A percentile compares a stretch with the other conserved stretches of the same genome.
These are phyloP conservation scores for Dendropsophus ebraccatus DNA, from an alignment of 2,113 vertebrate genomes.

Conservation along the genomic window DNA sequence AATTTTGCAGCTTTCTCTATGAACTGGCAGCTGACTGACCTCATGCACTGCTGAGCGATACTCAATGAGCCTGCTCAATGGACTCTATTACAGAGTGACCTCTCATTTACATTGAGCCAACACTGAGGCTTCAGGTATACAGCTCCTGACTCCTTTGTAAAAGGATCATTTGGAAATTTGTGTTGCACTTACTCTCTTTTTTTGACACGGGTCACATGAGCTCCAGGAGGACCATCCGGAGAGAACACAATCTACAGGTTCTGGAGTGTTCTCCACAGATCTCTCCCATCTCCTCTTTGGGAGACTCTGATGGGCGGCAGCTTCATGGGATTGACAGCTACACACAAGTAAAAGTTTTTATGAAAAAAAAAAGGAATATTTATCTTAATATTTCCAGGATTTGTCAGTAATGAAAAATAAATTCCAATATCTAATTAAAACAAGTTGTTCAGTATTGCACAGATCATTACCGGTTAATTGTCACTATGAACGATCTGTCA, in stretches of 20 bases:
- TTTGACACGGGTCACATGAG: constrained; percentile 84
- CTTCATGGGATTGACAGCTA: constrained; percentile 62
- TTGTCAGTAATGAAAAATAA: background rate
- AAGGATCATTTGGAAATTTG: too few species aligned
- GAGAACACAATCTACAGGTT: constrained; percentile 78
- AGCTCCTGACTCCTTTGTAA: too few species aligned
- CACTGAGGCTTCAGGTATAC: background rate
- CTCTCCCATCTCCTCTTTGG: constrained; percentile 57
- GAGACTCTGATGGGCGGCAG: constrained; percentile 21
- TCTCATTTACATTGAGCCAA: too few species aligned
- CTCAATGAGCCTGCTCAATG: too few species aligned
- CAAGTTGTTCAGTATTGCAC: background rate
- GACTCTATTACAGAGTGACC: too few species aligned
- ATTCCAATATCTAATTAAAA: background rate
- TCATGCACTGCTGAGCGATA: too few species aligned
- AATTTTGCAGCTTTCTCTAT: too few species aligned
- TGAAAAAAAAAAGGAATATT: too few species aligned
- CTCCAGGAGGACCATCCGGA: constrained; percentile 89
- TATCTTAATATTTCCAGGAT: background rate
- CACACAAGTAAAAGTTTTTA: background rate
- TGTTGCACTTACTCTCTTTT: constrained; percentile 80
- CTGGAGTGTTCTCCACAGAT: constrained; percentile 30
- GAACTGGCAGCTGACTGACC: too few species aligned
- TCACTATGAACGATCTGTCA: background rate
- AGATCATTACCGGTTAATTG: constrained; percentile 5